These are phyloP conservation scores for Acanthis flammea DNA, from an alignment of 2,797 vertebrate species.

Conservation along the genomic window DNA sequence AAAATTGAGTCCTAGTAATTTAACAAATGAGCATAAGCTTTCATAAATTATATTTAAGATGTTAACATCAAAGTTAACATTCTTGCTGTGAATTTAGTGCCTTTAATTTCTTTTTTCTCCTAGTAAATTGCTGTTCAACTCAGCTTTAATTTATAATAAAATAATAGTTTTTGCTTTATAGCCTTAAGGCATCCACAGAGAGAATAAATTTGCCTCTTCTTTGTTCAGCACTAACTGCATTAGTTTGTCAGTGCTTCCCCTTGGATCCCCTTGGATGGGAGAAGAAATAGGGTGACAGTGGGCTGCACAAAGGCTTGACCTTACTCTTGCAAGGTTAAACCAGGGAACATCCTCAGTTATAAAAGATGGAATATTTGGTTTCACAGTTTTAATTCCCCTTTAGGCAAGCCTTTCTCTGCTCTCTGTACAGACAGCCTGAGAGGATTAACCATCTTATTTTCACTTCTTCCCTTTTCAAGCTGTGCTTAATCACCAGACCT, in stretches of 20 bases:
- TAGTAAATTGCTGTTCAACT: neutral
- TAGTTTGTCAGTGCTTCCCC: neutral
- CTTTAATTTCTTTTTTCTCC: neutral
- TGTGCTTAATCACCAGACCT: neutral
- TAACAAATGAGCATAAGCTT: neutral
- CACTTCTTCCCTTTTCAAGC: neutral
- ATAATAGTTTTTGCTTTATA: neutral
- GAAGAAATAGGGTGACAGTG: neutral
- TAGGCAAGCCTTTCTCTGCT: neutral
- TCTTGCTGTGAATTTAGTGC: neutral
- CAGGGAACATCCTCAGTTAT: neutral
- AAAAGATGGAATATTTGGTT: neutral
- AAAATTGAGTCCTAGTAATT: neutral
- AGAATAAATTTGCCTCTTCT: neutral
- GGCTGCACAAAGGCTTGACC: neutral
- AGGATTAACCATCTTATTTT: neutral
- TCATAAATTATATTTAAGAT: neutral
- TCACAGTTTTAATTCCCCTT: neutral
- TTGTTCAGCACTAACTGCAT: neutral
- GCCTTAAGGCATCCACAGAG: neutral
- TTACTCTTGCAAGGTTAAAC: neutral
- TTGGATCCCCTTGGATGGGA: neutral
- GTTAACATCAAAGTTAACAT: constrained; percentile 10
- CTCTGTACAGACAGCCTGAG: neutral
- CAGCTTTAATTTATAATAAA: neutral